Conservation (phyloP, 2,113 vertebrate species). For the Andinoacara biseriatus region DNA sequence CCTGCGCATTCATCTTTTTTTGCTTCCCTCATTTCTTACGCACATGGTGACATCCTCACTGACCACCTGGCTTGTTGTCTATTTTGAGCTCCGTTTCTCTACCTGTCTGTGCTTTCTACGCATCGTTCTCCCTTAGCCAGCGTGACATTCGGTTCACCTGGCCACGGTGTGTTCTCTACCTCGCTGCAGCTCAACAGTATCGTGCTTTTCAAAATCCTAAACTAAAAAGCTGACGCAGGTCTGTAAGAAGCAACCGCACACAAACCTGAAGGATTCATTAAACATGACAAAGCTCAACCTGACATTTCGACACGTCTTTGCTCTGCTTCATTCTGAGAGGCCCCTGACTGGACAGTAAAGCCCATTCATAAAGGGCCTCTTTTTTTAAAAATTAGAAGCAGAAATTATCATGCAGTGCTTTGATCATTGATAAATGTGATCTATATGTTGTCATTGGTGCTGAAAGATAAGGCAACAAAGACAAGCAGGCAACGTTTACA, state of each 20-base stretch:
- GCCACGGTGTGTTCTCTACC: background rate
- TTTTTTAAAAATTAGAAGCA: background rate
- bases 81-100: conserved; percentile 36
- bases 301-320: conserved; percentile 52
- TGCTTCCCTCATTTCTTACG: conserved; percentile 28
- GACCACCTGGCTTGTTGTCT: conserved; percentile 37
- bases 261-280: conserved; percentile 28
- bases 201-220: conserved; percentile 1
- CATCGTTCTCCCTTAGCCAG: background rate
- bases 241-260: conserved; percentile 20
- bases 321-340: background rate
- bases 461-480: background rate
- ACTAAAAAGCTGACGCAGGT: background rate
- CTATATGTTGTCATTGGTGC: background rate
- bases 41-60: conserved; percentile 32
- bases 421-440: background rate
- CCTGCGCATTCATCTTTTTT: background rate
- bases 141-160: background rate
- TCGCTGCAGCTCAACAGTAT: background rate
- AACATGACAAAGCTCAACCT: conserved; percentile 29
- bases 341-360: background rate
- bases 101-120: background rate
- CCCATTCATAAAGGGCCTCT: background rate
- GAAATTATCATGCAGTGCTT: background rate
- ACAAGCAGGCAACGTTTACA: background rate